Evolutionary conservation across 2,888 invertebrate species (phyloP).

Genomic region (Drosophila aldrichi): DNA sequence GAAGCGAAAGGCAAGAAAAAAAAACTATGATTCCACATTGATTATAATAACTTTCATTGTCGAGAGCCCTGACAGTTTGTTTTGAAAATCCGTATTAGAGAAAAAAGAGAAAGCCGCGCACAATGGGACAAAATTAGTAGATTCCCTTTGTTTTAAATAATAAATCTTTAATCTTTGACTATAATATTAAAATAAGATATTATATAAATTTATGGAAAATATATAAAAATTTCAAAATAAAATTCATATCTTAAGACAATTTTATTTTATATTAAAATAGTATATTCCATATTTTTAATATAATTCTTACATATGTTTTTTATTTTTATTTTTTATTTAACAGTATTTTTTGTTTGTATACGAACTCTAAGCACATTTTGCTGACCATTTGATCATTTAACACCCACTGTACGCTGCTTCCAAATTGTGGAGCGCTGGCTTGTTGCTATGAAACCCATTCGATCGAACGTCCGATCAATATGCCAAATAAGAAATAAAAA

Average conservation of each 20-base stretch:
- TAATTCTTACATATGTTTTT: not conserved
- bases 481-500: slow-evolving; percentile 19
- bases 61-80: slow-evolving; percentile 28
- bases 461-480: slow-evolving; percentile 26
- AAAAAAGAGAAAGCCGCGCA: slow-evolving; percentile 55
- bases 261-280: not conserved
- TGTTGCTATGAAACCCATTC: slow-evolving; percentile 36
- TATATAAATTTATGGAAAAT: too few species aligned
- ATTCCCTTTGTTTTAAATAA: too few species aligned
- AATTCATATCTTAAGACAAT: too few species aligned
- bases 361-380: not conserved
- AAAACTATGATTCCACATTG: slow-evolving; percentile 8
- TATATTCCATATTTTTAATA: not conserved
- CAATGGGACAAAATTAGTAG: slow-evolving; percentile 20
- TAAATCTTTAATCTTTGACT: too few species aligned
- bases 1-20: not conserved
- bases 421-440: slow-evolving; percentile 27
- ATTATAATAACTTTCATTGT: slow-evolving; percentile 47
- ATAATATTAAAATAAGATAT: too few species aligned
- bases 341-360: too few species aligned
- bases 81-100: slow-evolving; percentile 35
- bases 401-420: slow-evolving; percentile 41
- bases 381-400: slow-evolving; percentile 15
- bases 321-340: not conserved
- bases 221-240: too few species aligned